Evolutionary conservation across 2,888 invertebrate species (phyloP).

Genomic region (Pterostichus niger): DNA sequence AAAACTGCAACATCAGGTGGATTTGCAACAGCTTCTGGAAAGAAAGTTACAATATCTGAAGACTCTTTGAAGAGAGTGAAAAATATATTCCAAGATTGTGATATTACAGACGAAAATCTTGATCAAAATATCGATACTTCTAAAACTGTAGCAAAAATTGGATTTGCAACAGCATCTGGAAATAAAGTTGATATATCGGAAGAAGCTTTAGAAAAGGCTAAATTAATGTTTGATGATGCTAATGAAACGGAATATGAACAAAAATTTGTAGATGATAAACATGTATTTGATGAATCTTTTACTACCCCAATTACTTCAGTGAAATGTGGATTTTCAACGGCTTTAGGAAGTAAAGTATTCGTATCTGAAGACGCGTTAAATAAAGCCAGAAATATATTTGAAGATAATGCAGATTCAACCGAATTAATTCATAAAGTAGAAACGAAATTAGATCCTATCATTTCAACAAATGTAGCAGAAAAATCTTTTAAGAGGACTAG

Average conservation of each 20-base stretch:
- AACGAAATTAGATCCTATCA: too few species aligned
- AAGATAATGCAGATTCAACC: not conserved
- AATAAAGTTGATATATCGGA: slow-evolving; percentile 76
- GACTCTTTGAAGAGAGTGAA: slow-evolving; percentile 75
- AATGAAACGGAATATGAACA: slow-evolving; percentile 8
- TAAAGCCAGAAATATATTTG: slow-evolving; percentile 66
- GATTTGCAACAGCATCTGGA: slow-evolving; percentile 73
- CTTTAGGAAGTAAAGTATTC: slow-evolving; percentile 73
- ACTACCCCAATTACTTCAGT: slow-evolving; percentile 68
- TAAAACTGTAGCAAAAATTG: slow-evolving; percentile 71
- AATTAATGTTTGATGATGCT: slow-evolving; percentile 72
- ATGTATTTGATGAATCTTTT: not conserved
- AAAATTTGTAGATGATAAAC: slow-evolving; percentile 68
- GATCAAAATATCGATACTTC: not conserved
- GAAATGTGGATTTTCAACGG: slow-evolving; percentile 73
- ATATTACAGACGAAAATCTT: slow-evolving; percentile 21
- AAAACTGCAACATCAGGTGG: slow-evolving; percentile 71
- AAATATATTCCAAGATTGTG: slow-evolving; percentile 72
- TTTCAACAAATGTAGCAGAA: not conserved
- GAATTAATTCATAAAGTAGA: too few species aligned
- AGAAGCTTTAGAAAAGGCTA: slow-evolving; percentile 74
- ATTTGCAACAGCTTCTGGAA: slow-evolving; percentile 74
- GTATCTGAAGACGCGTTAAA: slow-evolving; percentile 75
- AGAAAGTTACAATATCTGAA: slow-evolving; percentile 75
- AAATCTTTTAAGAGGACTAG: slow-evolving; percentile 71